Evolutionary conservation across 2,797 vertebrate genomes (phyloP).

Genomic region (Platalea minor): DNA sequence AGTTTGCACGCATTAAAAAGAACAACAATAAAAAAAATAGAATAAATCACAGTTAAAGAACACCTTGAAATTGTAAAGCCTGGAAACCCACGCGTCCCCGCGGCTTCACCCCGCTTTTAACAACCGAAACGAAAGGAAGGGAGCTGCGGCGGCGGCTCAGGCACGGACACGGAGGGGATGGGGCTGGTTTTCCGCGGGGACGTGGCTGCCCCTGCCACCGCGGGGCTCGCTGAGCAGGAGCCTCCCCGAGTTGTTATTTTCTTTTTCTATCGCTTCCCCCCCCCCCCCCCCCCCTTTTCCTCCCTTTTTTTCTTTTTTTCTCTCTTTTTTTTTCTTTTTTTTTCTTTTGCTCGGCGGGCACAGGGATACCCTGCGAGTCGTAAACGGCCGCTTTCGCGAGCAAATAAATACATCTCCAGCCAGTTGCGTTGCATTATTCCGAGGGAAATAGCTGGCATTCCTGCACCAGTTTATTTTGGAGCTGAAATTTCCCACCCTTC

Average conservation of each 20-base stretch:
- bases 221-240: not conserved
- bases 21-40: no score
- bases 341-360: not conserved
- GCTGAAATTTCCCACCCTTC: conserved; percentile 60
- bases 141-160: not conserved
- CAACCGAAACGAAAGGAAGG: conserved; percentile 17
- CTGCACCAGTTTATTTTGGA: conserved; percentile 64
- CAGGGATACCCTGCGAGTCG: not conserved
- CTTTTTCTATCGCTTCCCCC: not conserved
- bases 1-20: not conserved
- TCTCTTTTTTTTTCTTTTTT: not conserved
- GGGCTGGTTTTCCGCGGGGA: not conserved
- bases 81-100: not conserved
- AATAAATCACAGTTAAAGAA: not conserved
- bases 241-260: not conserved
- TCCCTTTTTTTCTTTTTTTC: not conserved
- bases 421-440: conserved; percentile 39
- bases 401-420: conserved; percentile 41
- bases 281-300: no score
- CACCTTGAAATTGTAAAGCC: not conserved
- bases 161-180: not conserved
- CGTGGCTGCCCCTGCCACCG: not conserved
- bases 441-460: conserved; percentile 67
- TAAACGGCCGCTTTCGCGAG: not conserved
- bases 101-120: not conserved